Base-by-base conservation (phyloP, 2,888 invertebrate genomes). In the Drosophila tripunctata region DNA sequence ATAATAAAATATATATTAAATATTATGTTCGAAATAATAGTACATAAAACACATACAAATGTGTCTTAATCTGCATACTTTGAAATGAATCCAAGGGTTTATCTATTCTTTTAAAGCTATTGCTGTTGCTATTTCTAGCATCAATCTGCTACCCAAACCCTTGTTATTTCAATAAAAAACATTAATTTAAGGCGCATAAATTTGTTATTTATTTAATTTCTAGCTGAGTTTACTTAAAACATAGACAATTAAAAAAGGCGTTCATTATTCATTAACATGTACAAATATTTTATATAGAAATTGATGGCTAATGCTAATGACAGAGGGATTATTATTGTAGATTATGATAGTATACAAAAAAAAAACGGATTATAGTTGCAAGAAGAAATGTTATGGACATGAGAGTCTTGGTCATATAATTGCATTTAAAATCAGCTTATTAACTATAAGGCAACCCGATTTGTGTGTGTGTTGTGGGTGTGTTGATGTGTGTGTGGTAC, bases 401-500 rank as follows among this genome's bases (percentile, higher is more conserved):
- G 67, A 72, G 50, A 47, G 54, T 52, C 24, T 55, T 60, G 54
- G 55, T 72, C 74, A 63, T 67, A 60, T 43, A 63, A 71, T 67
- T 67, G 60, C 67, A 63, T 65, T n/a, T 38, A 78, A 63, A 72
- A 62, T 69, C 41, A 52, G 69, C 86, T 87, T 86, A 85, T 21
- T 52, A 61, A 51, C 88, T 83, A 83, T 82, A 83, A 87, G 83
- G 83, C 83, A 86, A 81, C 72, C 83, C 72, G 75, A 82, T 85
- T 65, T 70, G 30, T 69, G 3, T 41, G 14, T 36, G 19, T 38
- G 24, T 69, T 65, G 45, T 75, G 22, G 62, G 19, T 55, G 17
- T 43, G n/a, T 45, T 15, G 40, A 3, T 55, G 22, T 44, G 22
- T 70, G 38, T 60, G 38, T 57, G 36, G 65, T 67, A 71, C 63